A percentile compares a stretch with the other conserved stretches of the same genome.
Evolutionary conservation across 1,140 invertebrate genomes (phyloP).

Genomic region (Drosophila rhopaloa): DNA sequence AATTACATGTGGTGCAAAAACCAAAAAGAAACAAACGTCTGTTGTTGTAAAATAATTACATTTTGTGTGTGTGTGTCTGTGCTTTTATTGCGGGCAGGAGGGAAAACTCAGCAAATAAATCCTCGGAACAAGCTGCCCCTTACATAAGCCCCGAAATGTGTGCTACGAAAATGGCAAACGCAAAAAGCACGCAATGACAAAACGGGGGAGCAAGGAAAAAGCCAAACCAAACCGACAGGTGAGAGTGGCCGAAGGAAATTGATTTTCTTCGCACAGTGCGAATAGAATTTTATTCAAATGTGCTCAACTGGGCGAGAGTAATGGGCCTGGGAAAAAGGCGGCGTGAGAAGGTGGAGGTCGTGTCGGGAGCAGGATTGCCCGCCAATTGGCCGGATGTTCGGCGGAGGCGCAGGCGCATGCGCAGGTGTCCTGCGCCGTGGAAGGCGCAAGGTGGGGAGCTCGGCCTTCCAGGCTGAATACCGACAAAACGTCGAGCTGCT

Average conservation of each 20-base stretch:
- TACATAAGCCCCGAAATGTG: conserved; percentile 68
- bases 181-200: conserved; percentile 22
- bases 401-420: conserved; percentile 66
- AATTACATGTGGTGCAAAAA: conserved; percentile 13
- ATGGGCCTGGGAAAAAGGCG: conserved; percentile 71
- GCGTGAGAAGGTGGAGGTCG: not conserved
- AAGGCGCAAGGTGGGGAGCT: conserved; percentile 47
- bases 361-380: conserved; percentile 25
- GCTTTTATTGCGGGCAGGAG: not conserved
- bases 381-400: conserved; percentile 63
- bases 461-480: conserved; percentile 80
- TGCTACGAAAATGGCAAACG: conserved; percentile 43
- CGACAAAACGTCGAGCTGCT: conserved; percentile 63
- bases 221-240: conserved; percentile 34
- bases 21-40: not conserved
- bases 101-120: conserved; percentile 20
- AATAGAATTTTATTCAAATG: conserved; percentile 82
- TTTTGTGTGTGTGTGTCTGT: conserved; percentile 5
- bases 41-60: conserved; percentile 50
- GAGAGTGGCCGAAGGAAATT: conserved; percentile 52
- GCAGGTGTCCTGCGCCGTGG: conserved; percentile 72
- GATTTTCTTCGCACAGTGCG: conserved; percentile 58
- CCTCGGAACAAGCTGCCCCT: conserved; percentile 9
- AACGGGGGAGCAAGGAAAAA: conserved; percentile 15
- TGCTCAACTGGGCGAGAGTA: conserved; percentile 79